These are phyloP conservation scores for Atlantisia rogersi DNA, from an alignment of 2,113 vertebrate genomes.

Conservation along the genomic window DNA sequence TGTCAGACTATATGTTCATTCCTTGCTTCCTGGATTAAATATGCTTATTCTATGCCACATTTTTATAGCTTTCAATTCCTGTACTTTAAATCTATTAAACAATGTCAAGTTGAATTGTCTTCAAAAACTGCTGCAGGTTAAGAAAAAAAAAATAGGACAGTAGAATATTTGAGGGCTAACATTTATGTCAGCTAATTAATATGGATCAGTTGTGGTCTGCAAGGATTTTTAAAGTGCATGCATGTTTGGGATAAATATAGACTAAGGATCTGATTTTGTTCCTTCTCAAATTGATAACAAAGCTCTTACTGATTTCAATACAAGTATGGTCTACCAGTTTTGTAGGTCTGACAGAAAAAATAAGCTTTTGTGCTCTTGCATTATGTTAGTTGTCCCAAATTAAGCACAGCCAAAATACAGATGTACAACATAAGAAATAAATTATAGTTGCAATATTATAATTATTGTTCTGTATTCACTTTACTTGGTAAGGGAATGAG, in stretches of 20 bases:
- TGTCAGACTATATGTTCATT: slow-evolving; percentile 57
- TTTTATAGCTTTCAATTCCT: slow-evolving; percentile 72
- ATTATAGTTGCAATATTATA: neutral
- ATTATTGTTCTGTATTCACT: neutral
- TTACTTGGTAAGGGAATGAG: neutral
- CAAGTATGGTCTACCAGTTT: neutral
- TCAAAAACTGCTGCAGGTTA: slow-evolving; percentile 70
- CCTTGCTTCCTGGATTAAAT: slow-evolving; percentile 64
- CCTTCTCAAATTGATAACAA: neutral
- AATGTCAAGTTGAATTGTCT: slow-evolving; percentile 69
- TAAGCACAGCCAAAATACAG: neutral
- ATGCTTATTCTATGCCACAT: slow-evolving; percentile 65
- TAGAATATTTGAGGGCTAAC: slow-evolving; percentile 54
- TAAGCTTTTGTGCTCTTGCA: neutral
- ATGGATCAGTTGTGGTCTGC: slow-evolving; percentile 65
- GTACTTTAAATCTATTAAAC: slow-evolving; percentile 74
- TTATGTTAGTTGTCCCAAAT: neutral
- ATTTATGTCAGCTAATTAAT: slow-evolving; percentile 75
- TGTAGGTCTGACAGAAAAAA: neutral
- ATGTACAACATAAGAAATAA: neutral
- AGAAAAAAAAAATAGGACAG: slow-evolving; percentile 56
- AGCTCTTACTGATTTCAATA: slow-evolving; percentile 7
- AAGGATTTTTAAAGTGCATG: slow-evolving; percentile 53
- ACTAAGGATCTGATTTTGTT: slow-evolving; percentile 17
- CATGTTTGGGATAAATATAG: slow-evolving; percentile 35